Conservation (phyloP, 2,113 vertebrate genomes). For the Cephalopholis sonnerati region DNA sequence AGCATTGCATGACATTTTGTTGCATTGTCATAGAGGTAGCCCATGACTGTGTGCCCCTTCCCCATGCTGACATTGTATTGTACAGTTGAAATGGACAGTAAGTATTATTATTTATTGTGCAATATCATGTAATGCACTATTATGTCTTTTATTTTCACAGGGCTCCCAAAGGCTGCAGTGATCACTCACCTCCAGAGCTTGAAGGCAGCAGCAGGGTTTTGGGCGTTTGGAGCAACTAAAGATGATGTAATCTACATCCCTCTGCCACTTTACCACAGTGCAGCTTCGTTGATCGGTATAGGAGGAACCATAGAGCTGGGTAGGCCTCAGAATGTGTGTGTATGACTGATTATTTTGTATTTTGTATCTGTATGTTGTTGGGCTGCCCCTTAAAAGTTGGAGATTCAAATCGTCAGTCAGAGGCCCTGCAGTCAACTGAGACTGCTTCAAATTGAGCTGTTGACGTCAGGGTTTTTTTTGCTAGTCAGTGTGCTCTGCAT, state of each 20-base stretch:
- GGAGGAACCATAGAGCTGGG: conserved; percentile 93
- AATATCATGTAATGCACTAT: background rate
- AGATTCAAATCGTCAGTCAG: no score
- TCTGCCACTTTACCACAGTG: conserved; percentile 94
- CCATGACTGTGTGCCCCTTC: background rate
- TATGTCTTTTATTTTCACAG: conserved; percentile 71
- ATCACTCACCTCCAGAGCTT: conserved; percentile 90
- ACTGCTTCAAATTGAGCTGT: no score
- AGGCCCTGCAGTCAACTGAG: no score
- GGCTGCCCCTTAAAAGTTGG: no score
- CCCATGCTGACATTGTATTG: background rate
- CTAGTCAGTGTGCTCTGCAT: no score
- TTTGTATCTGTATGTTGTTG: background rate
- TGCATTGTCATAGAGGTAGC: background rate
- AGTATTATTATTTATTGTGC: background rate
- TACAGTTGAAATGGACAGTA: background rate
- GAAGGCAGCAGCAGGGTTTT: conserved; percentile 88
- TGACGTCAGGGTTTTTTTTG: no score
- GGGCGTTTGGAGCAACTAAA: conserved; percentile 87
- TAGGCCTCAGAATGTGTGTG: conserved; percentile 66
- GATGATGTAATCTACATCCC: conserved; percentile 91
- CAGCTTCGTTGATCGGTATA: conserved; percentile 92
- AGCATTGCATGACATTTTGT: background rate
- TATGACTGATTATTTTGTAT: background rate
- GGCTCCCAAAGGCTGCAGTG: conserved; percentile 94